These are phyloP conservation scores for Standfussiana lucernea DNA, from an alignment of 2,888 invertebrate species.

Conservation along the genomic window DNA sequence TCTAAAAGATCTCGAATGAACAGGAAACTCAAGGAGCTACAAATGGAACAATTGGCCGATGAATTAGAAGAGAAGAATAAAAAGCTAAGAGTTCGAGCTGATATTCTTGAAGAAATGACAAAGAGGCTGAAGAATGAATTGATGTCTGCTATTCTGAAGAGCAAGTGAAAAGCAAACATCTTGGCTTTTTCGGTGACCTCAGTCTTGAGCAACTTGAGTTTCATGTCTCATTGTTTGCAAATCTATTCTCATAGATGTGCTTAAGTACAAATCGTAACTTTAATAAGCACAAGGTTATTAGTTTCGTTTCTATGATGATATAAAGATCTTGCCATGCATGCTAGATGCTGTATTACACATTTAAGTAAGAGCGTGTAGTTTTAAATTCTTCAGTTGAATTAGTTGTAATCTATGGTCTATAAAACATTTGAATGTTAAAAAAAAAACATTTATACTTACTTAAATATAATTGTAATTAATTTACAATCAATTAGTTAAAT, in stretches of 20 bases:
- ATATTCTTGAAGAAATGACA: conserved; percentile 93
- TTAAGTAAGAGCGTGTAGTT: conserved; percentile 61
- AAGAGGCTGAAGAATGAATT: conserved; percentile 92
- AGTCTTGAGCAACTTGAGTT: conserved; percentile 72
- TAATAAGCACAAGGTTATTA: conserved; percentile 53
- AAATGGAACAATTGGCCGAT: conserved; percentile 89
- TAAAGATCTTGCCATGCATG: conserved; percentile 62
- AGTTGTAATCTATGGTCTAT: conserved; percentile 69
- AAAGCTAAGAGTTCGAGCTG: conserved; percentile 92
- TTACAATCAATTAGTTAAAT: conserved; percentile 59
- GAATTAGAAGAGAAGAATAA: conserved; percentile 92
- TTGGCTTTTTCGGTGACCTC: conserved; percentile 50
- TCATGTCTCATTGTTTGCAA: conserved; percentile 68
- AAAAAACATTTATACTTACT: conserved; percentile 51
- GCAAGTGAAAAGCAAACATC: conserved; percentile 75
- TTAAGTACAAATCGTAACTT: conserved; percentile 58
- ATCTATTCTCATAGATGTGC: conserved; percentile 73
- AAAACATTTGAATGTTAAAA: conserved; percentile 57
- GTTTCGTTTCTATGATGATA: conserved; percentile 62
- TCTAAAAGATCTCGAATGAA: conserved; percentile 94
- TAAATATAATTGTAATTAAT: conserved; percentile 55
- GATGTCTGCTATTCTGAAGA: conserved; percentile 92
- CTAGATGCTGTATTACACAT: conserved; percentile 58
- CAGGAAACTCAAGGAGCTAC: conserved; percentile 91
- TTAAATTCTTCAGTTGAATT: conserved; percentile 70